Evolutionary conservation across 30 jellyfish, hydroid and myxozoan genomes (phyloP), one percentile per base, ranked within the genome.

Genomic region (Pseudorhiza aurosa): DNA sequence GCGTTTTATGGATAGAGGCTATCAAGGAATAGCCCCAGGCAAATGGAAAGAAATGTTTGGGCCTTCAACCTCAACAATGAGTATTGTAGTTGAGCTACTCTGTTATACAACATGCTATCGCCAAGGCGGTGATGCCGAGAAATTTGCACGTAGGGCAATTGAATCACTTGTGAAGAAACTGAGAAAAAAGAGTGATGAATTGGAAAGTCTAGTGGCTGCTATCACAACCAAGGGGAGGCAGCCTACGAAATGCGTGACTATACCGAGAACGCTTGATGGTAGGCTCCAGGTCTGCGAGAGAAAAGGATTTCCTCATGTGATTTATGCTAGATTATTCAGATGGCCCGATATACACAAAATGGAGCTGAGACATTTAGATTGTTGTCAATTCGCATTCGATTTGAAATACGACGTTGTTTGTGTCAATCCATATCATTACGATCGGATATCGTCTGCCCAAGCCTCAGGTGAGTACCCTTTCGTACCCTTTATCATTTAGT

Each of bases 321-420:
- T 94, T 32, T 94, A 94, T 73, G 91, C 99, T 31, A 65, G 99
- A 44, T 72, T 94, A 49, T 94, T 94, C 78, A 85, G 99, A 44
- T 94, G 99, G 99, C 99, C 99, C 22, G 99, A 94, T 68, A 94
- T 94, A 26, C 99, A 94, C 65, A 94, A 94, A 76, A 94, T 94
- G 99, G 99, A 94, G 51, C 82, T 94, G 5, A 44, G 99, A 36
- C 99, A 94, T 64, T 76, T 79, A 64, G 99, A 94, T 30, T 88
- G 89, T 31, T 94, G 99, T 46, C 99, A 94, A 79, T 94, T 84
- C 60, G 99, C 99, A n/a, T 94, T 94, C 49, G 99, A 94, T 53
- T 58, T 94, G 57, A 94, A 94, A 58, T 94, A 86, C 51, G 99
- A 94, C 56, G 99, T 94, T n/a, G 99, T 94, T 33, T 94, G 99